Base-by-base conservation (phyloP, 2,888 invertebrate species). In the Ochlodes sylvanus region DNA sequence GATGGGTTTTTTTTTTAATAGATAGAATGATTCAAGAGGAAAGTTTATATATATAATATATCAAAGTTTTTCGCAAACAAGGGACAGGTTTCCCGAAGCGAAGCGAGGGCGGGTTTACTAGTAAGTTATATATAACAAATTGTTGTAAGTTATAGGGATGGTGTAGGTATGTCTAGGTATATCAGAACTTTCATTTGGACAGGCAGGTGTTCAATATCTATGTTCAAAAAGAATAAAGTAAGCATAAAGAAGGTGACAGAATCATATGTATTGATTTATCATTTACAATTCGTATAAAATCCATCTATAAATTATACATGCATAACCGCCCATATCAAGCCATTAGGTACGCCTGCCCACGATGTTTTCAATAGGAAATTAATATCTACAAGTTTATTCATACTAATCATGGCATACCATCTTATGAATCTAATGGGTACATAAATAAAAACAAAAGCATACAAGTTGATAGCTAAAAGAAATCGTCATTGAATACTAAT, bases 291-390 rank as follows among this genome's bases (percentile, higher is more conserved):
- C 27, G 55, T 27, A 32, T 42, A 42, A 63, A 64, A 19, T 7
- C 14, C 14, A 42, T 55, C 52, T 17, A 63, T 55, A 55, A 42
- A 52, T 69, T 21, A 66, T 63, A 70, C 41, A 65, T 66, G 44
- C 17, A 17, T 17, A 47, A 61, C 42, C 68, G 57, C 61, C 52
- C 67, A 63, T 42, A 32, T 64, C 47, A 47, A 47, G 50, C 38
- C 41, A 65, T 65, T 57, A n/a, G n/a, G n/a, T n/a, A 57, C 21
- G 65, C 38, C 57, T 27, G 44, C 19, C 38, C 44, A 56, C 27
- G 44, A 42, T 14, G 44, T 32, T 17, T 55, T 63, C 54, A 54
- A 15, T 41, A 27, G 6, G 61, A 63, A 55, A 63, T 63, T 55
- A 63, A 63, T 63, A 38, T 38, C 38, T 12, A 21, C 52, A 32